Evolutionary conservation across 2,113 vertebrate species (phyloP), one percentile per base, ranked within the genome.

Genomic region (Poeciliopsis occidentalis): DNA sequence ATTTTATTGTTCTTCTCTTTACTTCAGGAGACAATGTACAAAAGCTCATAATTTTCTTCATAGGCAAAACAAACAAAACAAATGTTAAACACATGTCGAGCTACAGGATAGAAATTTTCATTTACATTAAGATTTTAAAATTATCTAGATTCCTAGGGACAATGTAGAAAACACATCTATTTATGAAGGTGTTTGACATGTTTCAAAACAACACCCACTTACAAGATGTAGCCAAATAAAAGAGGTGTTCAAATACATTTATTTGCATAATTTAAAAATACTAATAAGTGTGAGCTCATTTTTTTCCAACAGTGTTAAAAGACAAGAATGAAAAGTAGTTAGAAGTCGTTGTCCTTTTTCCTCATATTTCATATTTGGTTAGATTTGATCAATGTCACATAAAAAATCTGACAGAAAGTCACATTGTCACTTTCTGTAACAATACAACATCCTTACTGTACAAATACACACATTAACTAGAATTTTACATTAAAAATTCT

Each of bases 211-310:
- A 76, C 70, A 60, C 60, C 32, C 82, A 71, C 75, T 75, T 44
- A 77, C 67, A 78, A 74, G 70, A 67, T 57, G 8, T 61, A 64
- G 73, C 64, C 66, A 76, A 71, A 64, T 66, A 41, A 83, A 76
- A 86, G 1, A 47, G 17, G 44, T 47, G 44, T 47, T 68, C 76
- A 82, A 88, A 87, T 82, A 82, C 60, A 69, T 70, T 78, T 78
- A 60, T 82, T 77, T 70, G 75, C 76, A 90, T 87, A 93, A 92
- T 78, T 92, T 92, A 92, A 83, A 88, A 86, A 77, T 37, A 72
- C 81, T 75, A 84, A 73, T 72, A 87, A 86, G 87, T 12, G 67
- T 81, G 75, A 86, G 81, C 65, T 37, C 34, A 78, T n/a, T 57
- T 57, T 10, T 57, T 73, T 63, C 78, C 37, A 86, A 85, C 90